These are phyloP conservation scores for Vandiemenella viatica DNA, from an alignment of 2,888 invertebrate species.

Conservation along the genomic window DNA sequence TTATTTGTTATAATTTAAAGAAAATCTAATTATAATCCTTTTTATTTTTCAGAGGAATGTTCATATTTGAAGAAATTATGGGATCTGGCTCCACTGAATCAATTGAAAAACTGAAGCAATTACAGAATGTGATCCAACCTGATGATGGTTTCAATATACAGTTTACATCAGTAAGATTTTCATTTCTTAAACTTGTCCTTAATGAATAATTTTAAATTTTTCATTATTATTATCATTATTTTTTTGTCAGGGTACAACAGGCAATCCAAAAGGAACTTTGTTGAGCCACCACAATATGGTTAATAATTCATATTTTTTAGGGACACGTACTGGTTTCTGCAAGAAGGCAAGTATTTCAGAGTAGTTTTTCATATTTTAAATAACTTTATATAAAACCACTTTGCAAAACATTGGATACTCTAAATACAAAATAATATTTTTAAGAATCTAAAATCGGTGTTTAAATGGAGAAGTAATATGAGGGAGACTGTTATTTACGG, in stretches of 20 bases:
- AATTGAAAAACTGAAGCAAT: conserved; percentile 1
- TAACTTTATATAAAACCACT: no score
- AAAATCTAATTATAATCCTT: background rate
- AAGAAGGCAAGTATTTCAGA: conserved; percentile 24
- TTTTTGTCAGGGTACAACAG: conserved; percentile 50
- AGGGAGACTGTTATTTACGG: no score
- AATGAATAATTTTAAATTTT: background rate
- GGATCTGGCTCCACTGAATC: background rate
- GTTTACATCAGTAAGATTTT: conserved; percentile 51
- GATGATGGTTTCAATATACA: conserved; percentile 60
- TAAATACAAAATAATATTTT: no score
- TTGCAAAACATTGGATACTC: no score
- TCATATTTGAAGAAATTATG: background rate
- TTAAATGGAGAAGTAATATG: no score
- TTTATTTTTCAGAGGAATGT: background rate
- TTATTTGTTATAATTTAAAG: no score
- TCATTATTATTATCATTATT: background rate
- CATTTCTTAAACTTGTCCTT: background rate
- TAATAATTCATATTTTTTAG: conserved; percentile 58
- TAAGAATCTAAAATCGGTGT: no score
- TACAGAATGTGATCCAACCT: conserved; percentile 41
- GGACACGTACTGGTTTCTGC: conserved; percentile 32
- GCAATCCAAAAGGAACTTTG: conserved; percentile 60
- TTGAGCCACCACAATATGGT: conserved; percentile 55
- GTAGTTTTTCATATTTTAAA: no score